Evolutionary conservation across 2,888 invertebrate species (phyloP).

Genomic region (Chrysolina americana): DNA sequence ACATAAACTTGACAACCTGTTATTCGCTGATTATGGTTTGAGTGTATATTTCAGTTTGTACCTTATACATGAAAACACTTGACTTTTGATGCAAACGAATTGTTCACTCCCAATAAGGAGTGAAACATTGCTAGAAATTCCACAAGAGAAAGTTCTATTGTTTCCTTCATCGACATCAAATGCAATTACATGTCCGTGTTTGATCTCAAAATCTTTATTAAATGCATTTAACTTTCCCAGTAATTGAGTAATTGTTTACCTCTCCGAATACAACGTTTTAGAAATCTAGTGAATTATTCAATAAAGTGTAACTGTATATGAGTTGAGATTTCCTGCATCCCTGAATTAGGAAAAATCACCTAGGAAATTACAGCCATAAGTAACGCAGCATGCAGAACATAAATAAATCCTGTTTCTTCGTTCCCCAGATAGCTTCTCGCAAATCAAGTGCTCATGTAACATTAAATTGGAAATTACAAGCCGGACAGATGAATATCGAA

Average conservation of each 20-base stretch:
- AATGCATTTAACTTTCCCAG: neutral
- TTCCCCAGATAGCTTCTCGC: conserved; percentile 25
- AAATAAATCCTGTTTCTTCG: conserved; percentile 6
- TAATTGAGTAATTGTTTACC: neutral
- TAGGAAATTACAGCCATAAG: neutral
- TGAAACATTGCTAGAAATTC: neutral
- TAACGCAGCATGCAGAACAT: conserved; percentile 21
- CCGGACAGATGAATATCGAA: conserved; percentile 47
- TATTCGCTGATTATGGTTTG: too few species aligned
- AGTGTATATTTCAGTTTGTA: too few species aligned
- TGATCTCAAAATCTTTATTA: neutral
- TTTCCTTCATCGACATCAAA: neutral
- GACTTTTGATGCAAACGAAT: neutral
- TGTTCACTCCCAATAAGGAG: neutral
- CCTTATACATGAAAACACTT: too few species aligned
- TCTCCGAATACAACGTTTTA: neutral
- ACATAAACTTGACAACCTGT: too few species aligned
- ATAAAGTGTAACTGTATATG: neutral
- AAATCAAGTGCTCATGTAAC: conserved; percentile 37
- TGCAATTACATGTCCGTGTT: neutral
- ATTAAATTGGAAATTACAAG: conserved; percentile 47
- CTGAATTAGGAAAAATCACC: neutral
- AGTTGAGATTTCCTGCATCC: neutral
- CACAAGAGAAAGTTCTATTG: neutral
- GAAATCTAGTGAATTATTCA: neutral